phyloP scores from a whole-genome alignment of 2,888 invertebrate species.

The Tenthredo scrophulariae region DNA sequence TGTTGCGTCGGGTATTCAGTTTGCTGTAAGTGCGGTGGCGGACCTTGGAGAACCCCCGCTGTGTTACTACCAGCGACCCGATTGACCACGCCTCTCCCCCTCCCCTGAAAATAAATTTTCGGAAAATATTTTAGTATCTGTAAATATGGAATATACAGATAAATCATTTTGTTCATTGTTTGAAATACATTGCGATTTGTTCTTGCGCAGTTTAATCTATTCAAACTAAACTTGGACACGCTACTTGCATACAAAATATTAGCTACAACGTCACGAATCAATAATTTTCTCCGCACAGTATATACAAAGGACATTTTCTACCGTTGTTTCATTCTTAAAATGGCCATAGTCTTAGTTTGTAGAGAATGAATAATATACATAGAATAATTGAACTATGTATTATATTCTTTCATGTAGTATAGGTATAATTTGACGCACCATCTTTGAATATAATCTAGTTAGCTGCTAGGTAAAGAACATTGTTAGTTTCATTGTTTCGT shows the following conservation, averaged over 20 bases:
- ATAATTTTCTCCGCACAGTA: background rate
- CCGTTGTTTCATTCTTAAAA: background rate
- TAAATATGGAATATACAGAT: background rate
- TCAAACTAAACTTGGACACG: conserved; percentile 34
- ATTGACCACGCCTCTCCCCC: conserved; percentile 82
- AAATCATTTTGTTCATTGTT: background rate
- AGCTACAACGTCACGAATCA: background rate
- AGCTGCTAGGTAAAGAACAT: conserved; percentile 28
- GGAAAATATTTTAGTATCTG: background rate
- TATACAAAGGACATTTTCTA: conserved; percentile 27
- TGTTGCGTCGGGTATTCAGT: conserved; percentile 73
- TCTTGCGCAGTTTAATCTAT: conserved; percentile 40
- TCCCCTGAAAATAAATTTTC: conserved; percentile 78
- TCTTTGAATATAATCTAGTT: background rate
- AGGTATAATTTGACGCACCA: background rate
- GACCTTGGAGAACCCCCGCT: conserved; percentile 81
- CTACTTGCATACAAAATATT: conserved; percentile 46
- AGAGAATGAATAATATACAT: conserved; percentile 15
- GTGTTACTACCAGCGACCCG: conserved; percentile 82
- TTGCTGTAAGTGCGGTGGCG: conserved; percentile 68
- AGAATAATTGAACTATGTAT: conserved; percentile 21
- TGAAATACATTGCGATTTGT: conserved; percentile 9
- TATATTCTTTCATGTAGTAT: background rate
- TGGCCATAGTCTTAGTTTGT: background rate
- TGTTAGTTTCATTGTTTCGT: background rate